These are phyloP conservation scores for Porites lutea DNA, from an alignment of 64 coral and sea anemone species.

Conservation along the genomic window DNA sequence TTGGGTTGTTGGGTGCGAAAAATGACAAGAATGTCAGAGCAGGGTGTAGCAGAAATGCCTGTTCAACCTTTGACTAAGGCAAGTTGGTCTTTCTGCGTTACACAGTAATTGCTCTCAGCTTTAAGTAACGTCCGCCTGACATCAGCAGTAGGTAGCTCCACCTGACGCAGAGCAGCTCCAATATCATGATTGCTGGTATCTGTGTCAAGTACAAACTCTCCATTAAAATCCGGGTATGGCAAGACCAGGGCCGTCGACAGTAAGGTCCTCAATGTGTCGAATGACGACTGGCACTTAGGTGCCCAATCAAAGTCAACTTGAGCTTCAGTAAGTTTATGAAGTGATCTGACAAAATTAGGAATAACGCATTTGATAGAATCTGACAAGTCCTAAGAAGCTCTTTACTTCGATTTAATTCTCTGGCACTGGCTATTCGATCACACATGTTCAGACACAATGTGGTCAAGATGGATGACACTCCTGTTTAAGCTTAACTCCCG, in stretches of 20 bases:
- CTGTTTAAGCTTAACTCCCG: no score
- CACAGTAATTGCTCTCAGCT: conserved; percentile 24
- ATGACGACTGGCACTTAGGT: neutral
- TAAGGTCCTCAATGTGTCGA: neutral
- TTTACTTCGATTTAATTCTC: neutral
- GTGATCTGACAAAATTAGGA: conserved; percentile 4
- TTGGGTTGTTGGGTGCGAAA: no score
- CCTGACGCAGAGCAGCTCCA: conserved; percentile 26
- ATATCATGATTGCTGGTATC: conserved; percentile 24
- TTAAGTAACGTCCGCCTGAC: neutral
- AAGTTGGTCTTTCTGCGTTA: neutral
- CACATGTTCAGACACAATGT: no score
- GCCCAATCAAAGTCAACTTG: conserved; percentile 29
- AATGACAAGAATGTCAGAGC: no score
- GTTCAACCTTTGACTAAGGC: no score
- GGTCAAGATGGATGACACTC: no score
- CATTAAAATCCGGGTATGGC: neutral
- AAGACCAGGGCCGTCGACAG: neutral
- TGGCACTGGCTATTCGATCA: conserved; percentile 1
- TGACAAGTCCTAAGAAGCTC: conserved; percentile 12
- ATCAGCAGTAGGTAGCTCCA: conserved; percentile 10
- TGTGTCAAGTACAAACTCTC: conserved; percentile 27
- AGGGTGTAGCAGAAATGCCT: no score
- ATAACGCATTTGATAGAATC: neutral
- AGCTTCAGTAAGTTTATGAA: conserved; percentile 23